Conservation (phyloP, 2,797 vertebrate species). For the Catamblyrhynchus diadema region DNA sequence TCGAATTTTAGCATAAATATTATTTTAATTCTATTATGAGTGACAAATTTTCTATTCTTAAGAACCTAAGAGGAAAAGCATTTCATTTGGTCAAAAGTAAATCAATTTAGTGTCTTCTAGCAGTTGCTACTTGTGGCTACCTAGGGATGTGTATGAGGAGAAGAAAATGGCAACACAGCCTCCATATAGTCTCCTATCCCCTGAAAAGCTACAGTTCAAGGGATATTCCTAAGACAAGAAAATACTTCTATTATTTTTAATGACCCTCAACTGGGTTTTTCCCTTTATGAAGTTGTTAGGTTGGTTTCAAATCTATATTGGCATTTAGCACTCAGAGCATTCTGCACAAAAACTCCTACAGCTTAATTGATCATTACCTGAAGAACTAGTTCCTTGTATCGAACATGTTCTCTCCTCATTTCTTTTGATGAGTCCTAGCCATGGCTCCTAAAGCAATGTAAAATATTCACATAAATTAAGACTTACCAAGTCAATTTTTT, state of each 20-base stretch:
- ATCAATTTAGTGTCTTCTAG: background rate
- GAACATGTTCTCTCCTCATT: background rate
- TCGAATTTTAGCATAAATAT: background rate
- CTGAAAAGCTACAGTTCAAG: background rate
- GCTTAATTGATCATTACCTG: conserved; percentile 3
- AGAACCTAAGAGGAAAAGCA: background rate
- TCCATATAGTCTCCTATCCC: background rate
- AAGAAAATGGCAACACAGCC: background rate
- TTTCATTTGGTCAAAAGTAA: background rate
- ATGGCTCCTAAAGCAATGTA: background rate
- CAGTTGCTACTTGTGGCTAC: background rate
- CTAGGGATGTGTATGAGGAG: background rate
- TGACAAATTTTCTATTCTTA: background rate
- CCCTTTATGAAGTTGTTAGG: background rate
- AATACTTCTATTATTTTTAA: background rate
- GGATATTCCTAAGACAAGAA: background rate
- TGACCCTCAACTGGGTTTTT: background rate
- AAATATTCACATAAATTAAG: conserved; percentile 23
- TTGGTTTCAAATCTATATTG: background rate
- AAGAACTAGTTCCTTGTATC: background rate
- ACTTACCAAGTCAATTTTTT: background rate
- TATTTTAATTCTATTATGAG: background rate
- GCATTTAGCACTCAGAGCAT: background rate
- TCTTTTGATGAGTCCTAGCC: conserved; percentile 17
- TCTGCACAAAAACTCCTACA: background rate